phyloP scores from a whole-genome alignment of 2,113 vertebrate genomes.

The Picathartes gymnocephalus region DNA sequence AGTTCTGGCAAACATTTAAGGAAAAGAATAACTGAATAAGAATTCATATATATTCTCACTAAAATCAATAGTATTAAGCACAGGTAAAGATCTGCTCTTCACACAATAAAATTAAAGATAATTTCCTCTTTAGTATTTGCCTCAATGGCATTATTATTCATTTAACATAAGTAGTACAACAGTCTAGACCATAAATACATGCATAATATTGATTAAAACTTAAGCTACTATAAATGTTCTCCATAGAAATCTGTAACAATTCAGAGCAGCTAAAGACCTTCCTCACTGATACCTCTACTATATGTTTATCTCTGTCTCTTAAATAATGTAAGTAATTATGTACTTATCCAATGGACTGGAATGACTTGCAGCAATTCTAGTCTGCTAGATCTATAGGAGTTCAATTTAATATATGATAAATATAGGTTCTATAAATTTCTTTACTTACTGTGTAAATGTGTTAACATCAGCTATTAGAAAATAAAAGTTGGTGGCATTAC shows the following conservation, averaged over 20 bases:
- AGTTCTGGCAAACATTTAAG: not conserved
- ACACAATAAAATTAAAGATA: not conserved
- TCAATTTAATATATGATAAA: not conserved
- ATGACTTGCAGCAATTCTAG: not conserved
- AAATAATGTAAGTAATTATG: not conserved
- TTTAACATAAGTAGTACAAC: not conserved
- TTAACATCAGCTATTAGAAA: not conserved
- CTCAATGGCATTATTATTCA: not conserved
- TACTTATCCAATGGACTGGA: not conserved
- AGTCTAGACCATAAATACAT: not conserved
- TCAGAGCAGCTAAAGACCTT: not conserved
- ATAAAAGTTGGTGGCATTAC: not conserved
- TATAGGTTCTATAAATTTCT: not conserved
- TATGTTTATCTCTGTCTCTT: not conserved
- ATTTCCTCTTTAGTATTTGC: not conserved
- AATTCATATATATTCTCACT: not conserved
- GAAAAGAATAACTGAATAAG: not conserved
- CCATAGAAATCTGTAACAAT: not conserved
- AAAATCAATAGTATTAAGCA: constrained; percentile 14
- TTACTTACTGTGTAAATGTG: not conserved
- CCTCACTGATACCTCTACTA: not conserved
- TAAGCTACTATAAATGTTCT: not conserved
- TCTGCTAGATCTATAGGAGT: not conserved
- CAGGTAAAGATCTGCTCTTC: not conserved
- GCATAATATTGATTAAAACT: constrained; percentile 34